These are phyloP conservation scores for Sebastes vulpes DNA, from an alignment of 2,797 vertebrate species.

Conservation along the genomic window DNA sequence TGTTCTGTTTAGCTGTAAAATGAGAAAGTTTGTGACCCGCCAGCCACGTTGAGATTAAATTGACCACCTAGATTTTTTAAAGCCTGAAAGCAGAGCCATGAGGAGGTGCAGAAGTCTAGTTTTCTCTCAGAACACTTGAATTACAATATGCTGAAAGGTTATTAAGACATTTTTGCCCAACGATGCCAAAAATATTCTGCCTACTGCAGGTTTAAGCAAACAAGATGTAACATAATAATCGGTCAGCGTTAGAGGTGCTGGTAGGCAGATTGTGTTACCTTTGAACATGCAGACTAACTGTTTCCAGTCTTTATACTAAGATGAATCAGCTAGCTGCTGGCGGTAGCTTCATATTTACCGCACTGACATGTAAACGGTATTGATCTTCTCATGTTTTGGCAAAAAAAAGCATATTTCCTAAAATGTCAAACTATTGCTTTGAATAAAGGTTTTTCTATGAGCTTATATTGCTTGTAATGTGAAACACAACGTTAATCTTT, in stretches of 20 bases:
- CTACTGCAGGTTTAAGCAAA: neutral
- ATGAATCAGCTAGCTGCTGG: neutral
- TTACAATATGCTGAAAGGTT: too few species aligned
- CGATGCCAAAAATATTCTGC: too few species aligned
- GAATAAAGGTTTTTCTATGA: neutral
- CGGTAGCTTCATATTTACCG: neutral
- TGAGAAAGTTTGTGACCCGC: too few species aligned
- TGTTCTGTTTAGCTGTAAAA: too few species aligned
- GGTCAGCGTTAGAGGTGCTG: neutral
- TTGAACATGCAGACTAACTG: neutral
- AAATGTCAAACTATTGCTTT: neutral
- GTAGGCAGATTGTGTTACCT: neutral
- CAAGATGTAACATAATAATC: neutral
- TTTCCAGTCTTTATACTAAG: neutral
- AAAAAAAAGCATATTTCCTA: neutral
- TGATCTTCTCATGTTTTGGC: neutral
- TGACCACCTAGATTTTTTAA: too few species aligned
- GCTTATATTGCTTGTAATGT: neutral
- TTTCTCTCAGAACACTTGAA: too few species aligned
- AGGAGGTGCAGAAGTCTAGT: too few species aligned
- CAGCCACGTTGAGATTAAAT: too few species aligned
- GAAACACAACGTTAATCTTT: neutral
- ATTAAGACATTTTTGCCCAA: too few species aligned
- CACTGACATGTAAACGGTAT: neutral
- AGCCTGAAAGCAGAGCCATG: too few species aligned